phyloP scores from a whole-genome alignment of 2,797 vertebrate genomes.

The Amblyraja radiata region DNA sequence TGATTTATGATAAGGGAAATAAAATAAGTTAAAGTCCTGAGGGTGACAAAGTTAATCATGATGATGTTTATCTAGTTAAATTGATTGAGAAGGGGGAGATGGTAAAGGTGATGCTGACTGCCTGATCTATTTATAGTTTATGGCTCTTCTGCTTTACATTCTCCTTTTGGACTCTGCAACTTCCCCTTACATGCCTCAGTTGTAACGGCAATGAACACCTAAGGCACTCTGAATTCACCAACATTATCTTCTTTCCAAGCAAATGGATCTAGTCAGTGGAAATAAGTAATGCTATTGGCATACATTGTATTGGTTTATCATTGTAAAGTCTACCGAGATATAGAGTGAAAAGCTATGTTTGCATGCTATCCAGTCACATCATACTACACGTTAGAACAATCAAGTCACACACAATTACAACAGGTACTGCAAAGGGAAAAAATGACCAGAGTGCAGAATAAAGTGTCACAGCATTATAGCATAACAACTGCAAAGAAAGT shows the following conservation, averaged over 20 bases:
- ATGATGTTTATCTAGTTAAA: conserved; percentile 25
- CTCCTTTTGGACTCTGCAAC: not conserved
- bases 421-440: no score
- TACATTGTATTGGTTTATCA: no score
- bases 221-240: not conserved
- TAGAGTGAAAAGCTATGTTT: no score
- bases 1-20: conserved; percentile 29
- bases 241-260: not conserved
- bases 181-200: not conserved
- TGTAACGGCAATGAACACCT: not conserved
- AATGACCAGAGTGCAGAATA: no score
- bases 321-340: no score
- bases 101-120: not conserved
- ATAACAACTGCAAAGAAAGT: no score
- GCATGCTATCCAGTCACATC: no score
- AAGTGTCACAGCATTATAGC: no score
- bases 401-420: no score
- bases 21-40: not conserved
- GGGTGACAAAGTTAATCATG: conserved; percentile 1
- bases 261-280: no score
- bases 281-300: no score
- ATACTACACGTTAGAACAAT: no score
- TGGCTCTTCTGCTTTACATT: not conserved
- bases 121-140: conserved; percentile 20
- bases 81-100: conserved; percentile 15